Percentiles rank a stretch among this genome's conserved stretches.
Evolutionary conservation across 2,113 vertebrate species (phyloP).

Genomic region (Limanda limanda): DNA sequence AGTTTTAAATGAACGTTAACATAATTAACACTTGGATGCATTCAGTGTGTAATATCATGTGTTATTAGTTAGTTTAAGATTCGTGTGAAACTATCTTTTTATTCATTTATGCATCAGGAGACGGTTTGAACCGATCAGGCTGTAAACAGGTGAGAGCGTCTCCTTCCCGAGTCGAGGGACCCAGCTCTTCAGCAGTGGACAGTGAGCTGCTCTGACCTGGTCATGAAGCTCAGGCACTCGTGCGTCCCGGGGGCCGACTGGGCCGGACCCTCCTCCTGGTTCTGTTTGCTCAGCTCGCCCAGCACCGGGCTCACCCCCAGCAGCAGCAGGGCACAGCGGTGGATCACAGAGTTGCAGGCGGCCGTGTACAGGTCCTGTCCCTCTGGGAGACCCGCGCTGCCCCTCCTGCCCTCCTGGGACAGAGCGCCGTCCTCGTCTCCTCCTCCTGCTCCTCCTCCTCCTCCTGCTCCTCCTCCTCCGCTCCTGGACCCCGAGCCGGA

Average conservation of each 20-base stretch:
- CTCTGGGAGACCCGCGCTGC: constrained; percentile 89
- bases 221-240: constrained; percentile 91
- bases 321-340: constrained; percentile 93
- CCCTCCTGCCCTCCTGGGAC: constrained; percentile 87
- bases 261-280: constrained; percentile 84
- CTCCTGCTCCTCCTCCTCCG: constrained; percentile 27
- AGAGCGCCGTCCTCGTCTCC: constrained; percentile 85
- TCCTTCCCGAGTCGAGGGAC: too few species aligned
- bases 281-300: constrained; percentile 85
- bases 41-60: too few species aligned
- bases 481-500: constrained; percentile 80
- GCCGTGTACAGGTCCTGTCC: constrained; percentile 96
- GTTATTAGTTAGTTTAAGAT: too few species aligned
- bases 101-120: too few species aligned
- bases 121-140: too few species aligned
- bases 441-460: constrained; percentile 35
- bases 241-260: constrained; percentile 78
- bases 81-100: too few species aligned
- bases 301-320: constrained; percentile 93
- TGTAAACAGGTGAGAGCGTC: too few species aligned
- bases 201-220: constrained; percentile 83
- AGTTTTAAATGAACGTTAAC: too few species aligned
- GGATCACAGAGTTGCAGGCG: constrained; percentile 96
- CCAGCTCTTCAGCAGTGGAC: too few species aligned
- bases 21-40: too few species aligned